phyloP scores from a whole-genome alignment of 1,140 invertebrate species.

The Ladona fulva region DNA sequence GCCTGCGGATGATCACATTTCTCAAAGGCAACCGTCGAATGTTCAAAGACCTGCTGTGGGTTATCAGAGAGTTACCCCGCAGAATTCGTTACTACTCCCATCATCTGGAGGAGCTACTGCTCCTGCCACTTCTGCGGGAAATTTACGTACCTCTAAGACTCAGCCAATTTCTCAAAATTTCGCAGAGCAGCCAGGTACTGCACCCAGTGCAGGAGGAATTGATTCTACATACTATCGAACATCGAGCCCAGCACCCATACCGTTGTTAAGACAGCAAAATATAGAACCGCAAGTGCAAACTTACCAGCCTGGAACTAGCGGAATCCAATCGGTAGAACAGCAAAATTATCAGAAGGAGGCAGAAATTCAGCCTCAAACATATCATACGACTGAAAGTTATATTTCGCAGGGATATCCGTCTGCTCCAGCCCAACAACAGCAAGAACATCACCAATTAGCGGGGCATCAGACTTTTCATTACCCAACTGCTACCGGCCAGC shows the following conservation, averaged over 20 bases:
- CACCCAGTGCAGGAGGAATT: not conserved
- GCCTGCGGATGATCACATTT: not conserved
- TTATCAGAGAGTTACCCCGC: not conserved
- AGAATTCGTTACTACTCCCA: not conserved
- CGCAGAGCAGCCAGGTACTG: not conserved
- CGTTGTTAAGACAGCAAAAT: not conserved
- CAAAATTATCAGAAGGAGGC: not conserved
- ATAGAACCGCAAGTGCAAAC: not conserved
- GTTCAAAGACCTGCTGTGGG: not conserved
- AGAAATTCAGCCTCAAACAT: not conserved
- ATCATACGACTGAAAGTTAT: not conserved
- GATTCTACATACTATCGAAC: not conserved
- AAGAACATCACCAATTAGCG: not conserved
- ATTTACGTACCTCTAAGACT: not conserved
- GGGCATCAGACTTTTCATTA: not conserved
- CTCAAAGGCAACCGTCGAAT: not conserved
- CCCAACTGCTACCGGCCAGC: not conserved
- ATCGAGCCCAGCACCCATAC: not conserved
- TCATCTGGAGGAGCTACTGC: not conserved
- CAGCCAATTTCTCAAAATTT: not conserved
- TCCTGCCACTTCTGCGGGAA: not conserved
- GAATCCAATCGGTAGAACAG: not conserved
- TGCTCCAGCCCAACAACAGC: not conserved
- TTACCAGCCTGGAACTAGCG: not conserved
- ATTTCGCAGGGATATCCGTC: not conserved